Conservation (phyloP, 2,797 vertebrate species). For the Pangasius krempfi region DNA sequence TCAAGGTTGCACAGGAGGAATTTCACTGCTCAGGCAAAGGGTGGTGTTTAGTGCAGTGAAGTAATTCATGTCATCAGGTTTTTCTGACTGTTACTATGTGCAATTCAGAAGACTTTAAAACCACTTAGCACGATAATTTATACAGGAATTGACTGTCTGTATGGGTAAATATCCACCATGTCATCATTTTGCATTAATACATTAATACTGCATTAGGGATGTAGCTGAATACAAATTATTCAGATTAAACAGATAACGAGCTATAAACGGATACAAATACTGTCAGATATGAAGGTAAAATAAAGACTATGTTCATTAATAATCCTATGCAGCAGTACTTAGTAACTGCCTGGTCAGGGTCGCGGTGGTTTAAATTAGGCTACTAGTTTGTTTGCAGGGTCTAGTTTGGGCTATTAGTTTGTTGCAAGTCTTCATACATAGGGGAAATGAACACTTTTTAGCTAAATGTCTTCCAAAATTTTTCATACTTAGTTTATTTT, state of each 20-base stretch:
- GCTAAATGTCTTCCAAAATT: too few species aligned
- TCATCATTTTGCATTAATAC: neutral
- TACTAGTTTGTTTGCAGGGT: neutral
- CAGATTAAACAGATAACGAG: neutral
- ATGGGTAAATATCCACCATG: neutral
- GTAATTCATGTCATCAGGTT: slow-evolving; percentile 57
- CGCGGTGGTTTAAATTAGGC: neutral
- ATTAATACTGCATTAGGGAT: neutral
- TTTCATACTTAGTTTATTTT: too few species aligned
- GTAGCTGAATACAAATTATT: neutral
- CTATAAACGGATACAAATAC: neutral
- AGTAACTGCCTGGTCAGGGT: too few species aligned
- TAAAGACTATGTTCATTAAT: neutral
- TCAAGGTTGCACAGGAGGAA: slow-evolving; percentile 57
- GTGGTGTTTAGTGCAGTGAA: slow-evolving; percentile 48
- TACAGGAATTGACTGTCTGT: slow-evolving; percentile 18
- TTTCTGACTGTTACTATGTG: slow-evolving; percentile 53
- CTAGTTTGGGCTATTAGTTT: neutral
- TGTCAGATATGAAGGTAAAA: neutral
- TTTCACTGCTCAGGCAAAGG: slow-evolving; percentile 37
- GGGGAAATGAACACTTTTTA: too few species aligned
- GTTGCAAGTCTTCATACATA: neutral
- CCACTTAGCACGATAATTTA: slow-evolving; percentile 48
- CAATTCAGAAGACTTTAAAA: slow-evolving; percentile 29
- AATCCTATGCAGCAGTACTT: neutral